These are phyloP conservation scores for Aculops lycopersici DNA, from an alignment of 1,140 invertebrate genomes.

Conservation along the genomic window DNA sequence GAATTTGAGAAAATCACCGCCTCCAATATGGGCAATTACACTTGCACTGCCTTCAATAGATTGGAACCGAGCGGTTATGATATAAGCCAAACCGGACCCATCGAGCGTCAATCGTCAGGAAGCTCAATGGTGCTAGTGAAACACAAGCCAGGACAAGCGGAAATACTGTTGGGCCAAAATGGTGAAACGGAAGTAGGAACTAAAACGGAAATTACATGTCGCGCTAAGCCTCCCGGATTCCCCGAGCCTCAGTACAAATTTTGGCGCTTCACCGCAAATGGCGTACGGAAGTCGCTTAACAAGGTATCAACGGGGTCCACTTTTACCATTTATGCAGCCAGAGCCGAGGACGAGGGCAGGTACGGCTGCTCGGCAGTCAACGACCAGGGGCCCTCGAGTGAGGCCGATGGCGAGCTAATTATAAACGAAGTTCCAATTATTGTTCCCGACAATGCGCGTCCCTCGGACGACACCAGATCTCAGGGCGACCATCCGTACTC, in stretches of 20 bases:
- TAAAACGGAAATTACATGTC: conserved; percentile 46
- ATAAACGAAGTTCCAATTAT: conserved; percentile 36
- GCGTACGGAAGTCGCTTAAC: neutral
- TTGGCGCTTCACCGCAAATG: conserved; percentile 26
- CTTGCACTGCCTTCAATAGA: conserved; percentile 45
- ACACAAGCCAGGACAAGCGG: conserved; percentile 38
- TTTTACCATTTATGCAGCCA: conserved; percentile 47
- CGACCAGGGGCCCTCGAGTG: conserved; percentile 45
- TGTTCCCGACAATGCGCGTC: conserved; percentile 40
- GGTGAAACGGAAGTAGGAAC: conserved; percentile 29
- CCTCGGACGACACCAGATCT: conserved; percentile 25
- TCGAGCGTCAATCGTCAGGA: conserved; percentile 25
- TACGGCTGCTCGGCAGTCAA: conserved; percentile 64
- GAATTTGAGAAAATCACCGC: conserved; percentile 41
- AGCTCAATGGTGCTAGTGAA: conserved; percentile 42
- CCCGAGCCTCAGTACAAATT: conserved; percentile 49
- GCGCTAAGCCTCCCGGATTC: conserved; percentile 51
- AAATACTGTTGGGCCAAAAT: neutral
- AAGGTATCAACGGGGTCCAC: conserved; percentile 33
- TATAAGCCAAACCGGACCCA: conserved; percentile 22
- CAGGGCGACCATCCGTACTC: conserved; percentile 45
- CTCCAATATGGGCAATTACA: conserved; percentile 47
- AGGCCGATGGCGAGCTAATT: conserved; percentile 36
- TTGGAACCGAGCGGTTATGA: conserved; percentile 29
- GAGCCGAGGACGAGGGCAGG: conserved; percentile 44